phyloP scores from a whole-genome alignment of 2,888 invertebrate species.

The Amphipoea lucens region DNA sequence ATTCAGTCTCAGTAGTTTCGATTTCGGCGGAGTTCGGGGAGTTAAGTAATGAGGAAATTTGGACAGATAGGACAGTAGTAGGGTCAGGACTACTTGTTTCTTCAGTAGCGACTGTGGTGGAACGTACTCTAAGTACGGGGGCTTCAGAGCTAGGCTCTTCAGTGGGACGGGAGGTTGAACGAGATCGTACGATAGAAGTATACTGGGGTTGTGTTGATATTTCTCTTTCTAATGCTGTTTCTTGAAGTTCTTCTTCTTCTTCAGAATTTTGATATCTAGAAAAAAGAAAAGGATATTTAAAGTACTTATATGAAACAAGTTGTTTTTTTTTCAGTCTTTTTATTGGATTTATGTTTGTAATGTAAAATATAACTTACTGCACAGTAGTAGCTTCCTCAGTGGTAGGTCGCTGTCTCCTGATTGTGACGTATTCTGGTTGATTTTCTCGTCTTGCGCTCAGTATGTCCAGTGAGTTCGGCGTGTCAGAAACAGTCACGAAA shows the following conservation, averaged over 20 bases:
- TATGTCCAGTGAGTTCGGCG: conserved; percentile 77
- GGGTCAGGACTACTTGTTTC: conserved; percentile 79
- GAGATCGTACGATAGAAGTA: conserved; percentile 81
- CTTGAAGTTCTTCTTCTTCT: conserved; percentile 78
- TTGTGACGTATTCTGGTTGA: conserved; percentile 92
- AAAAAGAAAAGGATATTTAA: conserved; percentile 42
- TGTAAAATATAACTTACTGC: conserved; percentile 79
- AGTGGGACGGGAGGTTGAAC: conserved; percentile 78
- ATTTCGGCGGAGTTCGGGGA: conserved; percentile 76
- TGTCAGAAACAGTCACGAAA: conserved; percentile 77
- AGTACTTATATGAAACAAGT: background rate
- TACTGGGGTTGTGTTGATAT: conserved; percentile 86
- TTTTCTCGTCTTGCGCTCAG: conserved; percentile 79
- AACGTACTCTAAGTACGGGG: conserved; percentile 76
- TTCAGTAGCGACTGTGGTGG: conserved; percentile 74
- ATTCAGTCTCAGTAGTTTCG: conserved; percentile 72
- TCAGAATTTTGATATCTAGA: conserved; percentile 79
- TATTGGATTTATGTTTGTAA: background rate
- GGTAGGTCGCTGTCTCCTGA: conserved; percentile 90
- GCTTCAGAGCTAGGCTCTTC: conserved; percentile 76
- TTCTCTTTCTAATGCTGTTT: conserved; percentile 84
- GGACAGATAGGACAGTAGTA: conserved; percentile 85
- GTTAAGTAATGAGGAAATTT: conserved; percentile 86
- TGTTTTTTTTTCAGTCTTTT: background rate
- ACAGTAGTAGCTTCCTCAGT: conserved; percentile 87